These are phyloP conservation scores for Theodoxus fluviatilis DNA, from an alignment of 2,888 invertebrate genomes.

Conservation along the genomic window DNA sequence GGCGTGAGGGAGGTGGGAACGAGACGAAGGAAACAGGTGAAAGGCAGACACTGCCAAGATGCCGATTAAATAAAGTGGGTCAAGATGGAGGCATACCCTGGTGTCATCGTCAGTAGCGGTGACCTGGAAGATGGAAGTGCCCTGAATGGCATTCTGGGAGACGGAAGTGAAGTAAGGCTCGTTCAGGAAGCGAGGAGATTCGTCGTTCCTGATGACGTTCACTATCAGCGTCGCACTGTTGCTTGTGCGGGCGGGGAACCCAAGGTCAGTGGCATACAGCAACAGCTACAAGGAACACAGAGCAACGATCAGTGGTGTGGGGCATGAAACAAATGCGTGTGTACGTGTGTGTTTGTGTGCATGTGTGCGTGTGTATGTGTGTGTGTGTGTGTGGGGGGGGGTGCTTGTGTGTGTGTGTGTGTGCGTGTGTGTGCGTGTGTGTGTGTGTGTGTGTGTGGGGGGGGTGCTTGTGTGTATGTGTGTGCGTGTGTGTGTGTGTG, in stretches of 20 bases:
- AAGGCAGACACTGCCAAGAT: too few species aligned
- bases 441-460: conserved; percentile 8
- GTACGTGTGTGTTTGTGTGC: not conserved
- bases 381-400: conserved; percentile 16
- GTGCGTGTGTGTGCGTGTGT: not conserved
- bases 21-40: too few species aligned
- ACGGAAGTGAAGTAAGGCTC: conserved; percentile 36
- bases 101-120: conserved; percentile 46
- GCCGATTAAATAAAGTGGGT: not conserved
- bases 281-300: conserved; percentile 37
- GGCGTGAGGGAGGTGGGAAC: too few species aligned
- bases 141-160: conserved; percentile 33
- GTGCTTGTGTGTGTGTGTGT: not conserved
- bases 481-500: conserved; percentile 4
- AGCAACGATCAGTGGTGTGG: too few species aligned
- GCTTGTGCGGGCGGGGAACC: conserved; percentile 36
- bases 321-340: conserved; percentile 6
- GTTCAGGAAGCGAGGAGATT: conserved; percentile 60
- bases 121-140: conserved; percentile 35
- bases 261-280: conserved; percentile 38
- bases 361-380: not conserved
- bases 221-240: conserved; percentile 40
- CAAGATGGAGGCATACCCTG: conserved; percentile 30
- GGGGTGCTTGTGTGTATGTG: conserved; percentile 5
- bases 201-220: conserved; percentile 50